Conservation (phyloP, 2,888 invertebrate genomes). For the Caenorhabditis sp. region DNA sequence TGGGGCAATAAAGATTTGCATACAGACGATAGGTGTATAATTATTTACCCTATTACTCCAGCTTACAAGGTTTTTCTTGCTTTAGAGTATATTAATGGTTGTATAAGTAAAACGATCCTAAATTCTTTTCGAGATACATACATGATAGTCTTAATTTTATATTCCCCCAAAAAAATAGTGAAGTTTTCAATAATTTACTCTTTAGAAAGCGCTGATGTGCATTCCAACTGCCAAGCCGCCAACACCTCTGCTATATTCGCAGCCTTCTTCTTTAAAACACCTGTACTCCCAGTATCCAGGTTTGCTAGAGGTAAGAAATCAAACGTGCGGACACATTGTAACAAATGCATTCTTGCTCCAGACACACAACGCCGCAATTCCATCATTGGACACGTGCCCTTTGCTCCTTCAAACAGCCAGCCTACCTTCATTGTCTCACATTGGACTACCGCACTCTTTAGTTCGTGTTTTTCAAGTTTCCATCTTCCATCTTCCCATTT, state of each 20-base stretch:
- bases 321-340: background rate
- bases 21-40: slow-evolving; percentile 8
- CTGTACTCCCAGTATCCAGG: slow-evolving; percentile 49
- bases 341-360: slow-evolving; percentile 27
- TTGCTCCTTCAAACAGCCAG: slow-evolving; percentile 56
- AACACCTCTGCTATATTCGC: slow-evolving; percentile 42
- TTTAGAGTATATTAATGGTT: background rate
- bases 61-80: background rate
- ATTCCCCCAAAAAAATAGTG: no score
- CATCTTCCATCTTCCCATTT: no score
- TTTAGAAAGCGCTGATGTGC: slow-evolving; percentile 62
- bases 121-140: no score
- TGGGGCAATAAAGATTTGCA: slow-evolving; percentile 1
- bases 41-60: background rate
- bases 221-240: slow-evolving; percentile 47
- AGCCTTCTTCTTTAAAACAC: slow-evolving; percentile 45
- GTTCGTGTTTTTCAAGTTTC: no score
- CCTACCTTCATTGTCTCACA: slow-evolving; percentile 55
- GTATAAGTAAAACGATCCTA: no score
- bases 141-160: no score
- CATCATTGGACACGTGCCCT: slow-evolving; percentile 59
- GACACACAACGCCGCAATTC: slow-evolving; percentile 47
- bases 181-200: slow-evolving; percentile 13
- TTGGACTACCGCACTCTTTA: slow-evolving; percentile 54
- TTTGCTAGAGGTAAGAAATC: slow-evolving; percentile 34